Evolutionary conservation across 2,797 vertebrate genomes (phyloP), one percentile per base, ranked within the genome.

Genomic region (Eremophila alpestris): DNA sequence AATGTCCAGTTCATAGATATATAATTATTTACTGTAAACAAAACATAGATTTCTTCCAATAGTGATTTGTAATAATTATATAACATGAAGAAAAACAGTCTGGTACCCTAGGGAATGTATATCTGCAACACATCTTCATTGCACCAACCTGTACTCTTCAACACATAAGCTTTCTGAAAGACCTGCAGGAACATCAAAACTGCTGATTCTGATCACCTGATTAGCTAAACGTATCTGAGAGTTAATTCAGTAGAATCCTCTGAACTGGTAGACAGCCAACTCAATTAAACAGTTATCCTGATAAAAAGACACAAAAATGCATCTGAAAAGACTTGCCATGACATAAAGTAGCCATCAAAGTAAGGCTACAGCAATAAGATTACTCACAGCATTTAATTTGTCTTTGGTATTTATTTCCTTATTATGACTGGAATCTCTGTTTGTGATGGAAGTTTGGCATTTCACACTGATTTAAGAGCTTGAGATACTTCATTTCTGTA

Each of bases 231-330:
- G 74, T 78, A 95, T 79, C 59, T 77, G 56, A 82, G 19, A 5
- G 10, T 67, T 84, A 80, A 84, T 90, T 87, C 59, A 46, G 34
- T 16, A 48, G 38, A 73, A 89, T 46, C 59, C 38, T 65, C 52
- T 70, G 68, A 67, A 49, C 67, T 74, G 64, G 88, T 77, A 48
- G 70, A 45, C 30, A 92, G 88, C 90, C 93, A 95, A 80, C 30
- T 60, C 71, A 90, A 45, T 79, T 82, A 75, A 90, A 77, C 45
- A 68, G 19, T 70, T 87, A 21, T 62, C 68, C 78, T 77, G 92
- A 82, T 77, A 87, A 76, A 74, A 55, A 82, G 63, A 74, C 62
- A 49, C 38, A 81, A 64, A 94, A 70, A 38, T 51, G 26, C 64
- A 65, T 76, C 81, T 89, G 82, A 54, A 80, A 87, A 92, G 45